Evolutionary conservation across 2,888 invertebrate species (phyloP).

Genomic region (Aethes cnicana): DNA sequence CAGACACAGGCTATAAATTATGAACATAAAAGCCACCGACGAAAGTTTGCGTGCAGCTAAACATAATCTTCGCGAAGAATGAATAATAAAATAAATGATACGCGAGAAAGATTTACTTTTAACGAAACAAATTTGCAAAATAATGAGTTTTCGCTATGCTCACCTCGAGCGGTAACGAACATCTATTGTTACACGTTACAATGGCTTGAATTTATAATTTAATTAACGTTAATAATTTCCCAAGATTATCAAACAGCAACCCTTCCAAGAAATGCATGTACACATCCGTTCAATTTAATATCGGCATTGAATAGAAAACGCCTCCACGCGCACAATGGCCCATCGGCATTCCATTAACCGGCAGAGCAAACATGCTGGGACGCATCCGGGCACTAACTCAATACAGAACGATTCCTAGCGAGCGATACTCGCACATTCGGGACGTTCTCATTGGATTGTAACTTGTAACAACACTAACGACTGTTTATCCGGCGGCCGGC

Average conservation of each 20-base stretch:
- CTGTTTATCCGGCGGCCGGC: slow-evolving; percentile 71
- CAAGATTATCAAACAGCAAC: slow-evolving; percentile 49
- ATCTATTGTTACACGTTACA: slow-evolving; percentile 4
- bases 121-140: slow-evolving; percentile 6
- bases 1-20: slow-evolving; percentile 11
- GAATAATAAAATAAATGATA: slow-evolving; percentile 21
- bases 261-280: slow-evolving; percentile 52
- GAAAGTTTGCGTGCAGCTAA: slow-evolving; percentile 24
- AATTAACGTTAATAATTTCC: slow-evolving; percentile 40
- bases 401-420: slow-evolving; percentile 67
- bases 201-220: slow-evolving; percentile 10
- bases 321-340: slow-evolving; percentile 66
- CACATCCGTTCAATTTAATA: slow-evolving; percentile 65
- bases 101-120: neutral
- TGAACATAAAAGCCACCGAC: slow-evolving; percentile 21
- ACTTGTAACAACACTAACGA: slow-evolving; percentile 70
- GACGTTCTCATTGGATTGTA: slow-evolving; percentile 55
- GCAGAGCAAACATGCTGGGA: slow-evolving; percentile 67
- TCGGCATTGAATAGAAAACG: slow-evolving; percentile 71
- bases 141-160: neutral
- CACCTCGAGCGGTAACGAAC: neutral
- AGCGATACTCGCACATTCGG: slow-evolving; percentile 61
- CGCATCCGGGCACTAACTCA: slow-evolving; percentile 67
- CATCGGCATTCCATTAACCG: slow-evolving; percentile 79
- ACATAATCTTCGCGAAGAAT: slow-evolving; percentile 22